Evolutionary conservation across 2,113 vertebrate genomes (phyloP), one percentile per base, ranked within the genome.

Genomic region (Brienomyrus longianalis): DNA sequence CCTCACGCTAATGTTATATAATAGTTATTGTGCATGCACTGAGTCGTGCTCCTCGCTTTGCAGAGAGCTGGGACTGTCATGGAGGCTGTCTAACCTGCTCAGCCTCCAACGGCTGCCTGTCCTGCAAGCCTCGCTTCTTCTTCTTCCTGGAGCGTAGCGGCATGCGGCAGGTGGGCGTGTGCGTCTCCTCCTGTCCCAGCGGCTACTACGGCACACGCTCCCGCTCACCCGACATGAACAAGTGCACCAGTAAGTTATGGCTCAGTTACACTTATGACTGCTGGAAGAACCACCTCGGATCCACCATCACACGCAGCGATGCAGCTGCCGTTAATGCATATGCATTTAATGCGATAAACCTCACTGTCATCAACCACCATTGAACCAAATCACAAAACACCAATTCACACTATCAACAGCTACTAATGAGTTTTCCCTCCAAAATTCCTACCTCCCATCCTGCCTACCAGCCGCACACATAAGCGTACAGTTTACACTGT

Each of bases 91-190:
- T 98, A 88, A 99, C 98, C 62, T 99, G 98, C 95, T 99, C 98
- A 27, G 96, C 98, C 96, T 98, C 98, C 95, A 99, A 99, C 90
- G 98, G 98, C 93, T 99, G 98, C 93, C 96, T 99, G 95, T 98
- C 98, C 91, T 99, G 98, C 96, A 98, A 97, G 94, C 98, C 98
- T 80, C 97, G 97, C 94, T 97, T 98, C 94, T 99, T 99, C 96
- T 98, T 99, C 94, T 97, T 98, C 94, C 96, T 99, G 97, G 97
- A 98, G 96, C 98, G 98, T 95, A 98, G 96, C 93, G 97, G 97
- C 94, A 99, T 99, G 98, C 99, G 97, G 93, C 98, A 99, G 96
- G 98, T 97, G 1, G 98, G 98, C 85, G 97, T 98, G 90, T 99
- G 98, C 95, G 96, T 99, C 95, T 96, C 98, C 92, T 98, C 98